A percentile compares a stretch with the other conserved stretches of the same genome.
Conservation (phyloP, 2,797 vertebrate species). For the Liasis olivaceus region DNA sequence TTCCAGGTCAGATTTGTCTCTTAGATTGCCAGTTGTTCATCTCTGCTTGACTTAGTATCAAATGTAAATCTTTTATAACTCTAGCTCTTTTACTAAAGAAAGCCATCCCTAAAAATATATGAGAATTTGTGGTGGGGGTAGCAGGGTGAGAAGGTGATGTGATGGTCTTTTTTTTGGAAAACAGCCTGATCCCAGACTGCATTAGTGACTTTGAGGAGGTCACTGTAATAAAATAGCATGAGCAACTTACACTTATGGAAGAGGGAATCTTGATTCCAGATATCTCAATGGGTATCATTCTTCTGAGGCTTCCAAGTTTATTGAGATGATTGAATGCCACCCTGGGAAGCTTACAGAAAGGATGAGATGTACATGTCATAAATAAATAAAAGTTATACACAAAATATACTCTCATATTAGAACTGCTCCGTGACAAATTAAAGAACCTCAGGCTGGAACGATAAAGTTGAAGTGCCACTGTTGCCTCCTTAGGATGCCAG, state of each 20-base stretch:
- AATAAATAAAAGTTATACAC: not conserved
- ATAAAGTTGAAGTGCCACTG: not conserved
- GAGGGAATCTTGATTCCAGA: not conserved
- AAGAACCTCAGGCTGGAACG: not conserved
- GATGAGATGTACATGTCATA: not conserved
- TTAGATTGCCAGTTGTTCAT: not conserved
- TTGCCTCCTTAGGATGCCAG: not conserved
- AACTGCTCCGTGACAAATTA: not conserved
- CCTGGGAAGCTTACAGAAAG: not conserved
- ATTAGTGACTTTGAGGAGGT: not conserved
- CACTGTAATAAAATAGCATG: not conserved
- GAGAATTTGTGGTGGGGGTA: not conserved
- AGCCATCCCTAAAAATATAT: not conserved
- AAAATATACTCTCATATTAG: not conserved
- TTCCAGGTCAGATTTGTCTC: not conserved
- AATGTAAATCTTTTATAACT: not conserved
- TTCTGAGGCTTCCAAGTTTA: not conserved
- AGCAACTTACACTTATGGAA: not conserved
- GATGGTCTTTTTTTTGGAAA: not conserved
- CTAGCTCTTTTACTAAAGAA: not conserved
- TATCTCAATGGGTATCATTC: not conserved
- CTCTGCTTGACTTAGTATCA: too few relatives aligned
- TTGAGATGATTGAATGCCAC: not conserved
- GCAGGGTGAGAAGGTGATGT: not conserved
- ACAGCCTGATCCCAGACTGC: not conserved